Evolutionary conservation across 2,797 vertebrate species (phyloP).

Genomic region (Hemitrygon akajei): DNA sequence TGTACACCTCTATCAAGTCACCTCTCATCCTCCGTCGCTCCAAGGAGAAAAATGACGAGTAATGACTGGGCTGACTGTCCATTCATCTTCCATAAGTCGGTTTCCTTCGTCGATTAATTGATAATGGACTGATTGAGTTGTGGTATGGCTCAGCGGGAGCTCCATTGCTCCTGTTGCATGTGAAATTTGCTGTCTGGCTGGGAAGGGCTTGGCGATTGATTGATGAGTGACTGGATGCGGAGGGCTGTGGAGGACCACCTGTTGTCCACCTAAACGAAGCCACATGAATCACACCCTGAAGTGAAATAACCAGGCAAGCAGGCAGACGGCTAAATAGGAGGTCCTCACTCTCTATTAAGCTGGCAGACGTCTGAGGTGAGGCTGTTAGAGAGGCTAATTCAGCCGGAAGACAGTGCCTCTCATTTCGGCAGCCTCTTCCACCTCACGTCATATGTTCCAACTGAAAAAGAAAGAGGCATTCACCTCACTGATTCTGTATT

Average conservation of each 20-base stretch:
- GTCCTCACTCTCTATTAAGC: no score
- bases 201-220: conserved; percentile 47
- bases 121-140: conserved; percentile 46
- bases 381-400: no score
- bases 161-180: conserved; percentile 31
- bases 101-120: conserved; percentile 42
- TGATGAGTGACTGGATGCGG: conserved; percentile 46
- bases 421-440: no score
- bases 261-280: conserved; percentile 43
- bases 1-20: no score
- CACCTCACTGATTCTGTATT: no score
- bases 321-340: neutral
- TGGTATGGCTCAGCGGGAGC: conserved; percentile 41
- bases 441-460: no score
- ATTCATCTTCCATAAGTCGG: conserved; percentile 47
- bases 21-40: no score
- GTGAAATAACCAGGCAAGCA: neutral
- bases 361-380: neutral
- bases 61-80: conserved; percentile 46
- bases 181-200: conserved; percentile 35
- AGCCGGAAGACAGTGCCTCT: no score
- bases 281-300: conserved; percentile 41
- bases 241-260: conserved; percentile 48
- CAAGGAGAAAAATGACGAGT: no score
- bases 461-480: neutral